phyloP scores from a whole-genome alignment of 2,888 invertebrate species.

The Ecdyonurus torrentis region DNA sequence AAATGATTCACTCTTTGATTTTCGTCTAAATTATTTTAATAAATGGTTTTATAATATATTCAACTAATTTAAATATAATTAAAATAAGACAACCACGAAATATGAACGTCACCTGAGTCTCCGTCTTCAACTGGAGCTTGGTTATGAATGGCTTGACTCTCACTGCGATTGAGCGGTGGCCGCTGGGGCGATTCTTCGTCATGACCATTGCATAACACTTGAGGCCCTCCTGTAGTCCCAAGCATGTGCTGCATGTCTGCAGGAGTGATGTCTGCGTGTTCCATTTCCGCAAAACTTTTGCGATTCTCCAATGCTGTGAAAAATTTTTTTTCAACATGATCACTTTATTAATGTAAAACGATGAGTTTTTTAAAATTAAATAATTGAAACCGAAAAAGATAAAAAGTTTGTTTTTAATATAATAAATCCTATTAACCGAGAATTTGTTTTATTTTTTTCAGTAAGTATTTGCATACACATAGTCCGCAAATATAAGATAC shows the following conservation, averaged over 20 bases:
- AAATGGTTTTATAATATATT: not conserved
- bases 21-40: too few relatives aligned
- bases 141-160: slow-evolving; percentile 12
- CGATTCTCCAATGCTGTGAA: slow-evolving; percentile 20
- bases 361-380: too few relatives aligned
- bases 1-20: too few relatives aligned
- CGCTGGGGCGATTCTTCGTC: slow-evolving; percentile 8
- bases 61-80: not conserved
- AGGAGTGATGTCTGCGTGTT: slow-evolving; percentile 20
- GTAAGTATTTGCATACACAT: too few relatives aligned
- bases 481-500: too few relatives aligned
- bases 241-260: slow-evolving; percentile 15
- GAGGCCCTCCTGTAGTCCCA: slow-evolving; percentile 5
- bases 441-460: too few relatives aligned
- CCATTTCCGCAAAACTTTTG: slow-evolving; percentile 22
- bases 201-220: slow-evolving; percentile 14
- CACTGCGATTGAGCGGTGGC: slow-evolving; percentile 12
- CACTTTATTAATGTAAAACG: too few relatives aligned
- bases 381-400: too few relatives aligned
- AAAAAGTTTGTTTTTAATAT: too few relatives aligned
- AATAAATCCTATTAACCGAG: too few relatives aligned
- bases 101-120: not conserved
- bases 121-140: not conserved
- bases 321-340: too few relatives aligned
- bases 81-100: not conserved